Evolutionary conservation across 2,888 invertebrate species (phyloP), one percentile per base, ranked within the genome.

Genomic region (Erebia ligea): DNA sequence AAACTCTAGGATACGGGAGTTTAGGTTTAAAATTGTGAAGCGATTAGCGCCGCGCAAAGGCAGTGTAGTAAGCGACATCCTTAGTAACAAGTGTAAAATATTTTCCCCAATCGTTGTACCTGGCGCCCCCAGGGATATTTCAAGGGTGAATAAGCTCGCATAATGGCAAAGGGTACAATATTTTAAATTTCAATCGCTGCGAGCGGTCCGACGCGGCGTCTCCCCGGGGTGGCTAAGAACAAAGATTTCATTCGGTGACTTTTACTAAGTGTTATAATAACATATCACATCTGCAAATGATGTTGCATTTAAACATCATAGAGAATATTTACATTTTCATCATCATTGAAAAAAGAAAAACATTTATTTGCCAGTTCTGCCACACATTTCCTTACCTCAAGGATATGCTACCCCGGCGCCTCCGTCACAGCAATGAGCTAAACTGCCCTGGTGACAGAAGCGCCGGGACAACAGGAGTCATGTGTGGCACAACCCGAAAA

Each of bases 151-250:
- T 92, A 92, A 93, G 92, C 93, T 90, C 87, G 91, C 88, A 93
- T 93, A 93, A 94, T 93, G 90, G 93, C 91, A 92, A 93, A 92
- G 92, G 92, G 93, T 93, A 93, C 92, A 92, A 93, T 93, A 93
- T 94, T 94, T 93, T 92, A 93, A 93, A 93, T 93, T 93, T 92
- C 92, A 92, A 93, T 92, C 92, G 92, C 92, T 91, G 92, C 90
- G 85, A 92, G 93, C 93, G 92, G 93, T 92, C 93, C 87, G 76
- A 80, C 81, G 73, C 13, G 50, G 42, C 9, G 54, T 76, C 84
- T 82, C 85, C 81, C 84, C 82, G 80, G 89, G 86, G 91, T 84
- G 86, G 84, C 81, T 74, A 76, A 84, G 88, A 90, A 92, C 92
- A 92, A 92, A 91, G 91, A 91, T 90, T 91, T 86, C 83, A 85